Conservation (phyloP, 2,888 invertebrate genomes). For the Subacronicta megacephala region DNA sequence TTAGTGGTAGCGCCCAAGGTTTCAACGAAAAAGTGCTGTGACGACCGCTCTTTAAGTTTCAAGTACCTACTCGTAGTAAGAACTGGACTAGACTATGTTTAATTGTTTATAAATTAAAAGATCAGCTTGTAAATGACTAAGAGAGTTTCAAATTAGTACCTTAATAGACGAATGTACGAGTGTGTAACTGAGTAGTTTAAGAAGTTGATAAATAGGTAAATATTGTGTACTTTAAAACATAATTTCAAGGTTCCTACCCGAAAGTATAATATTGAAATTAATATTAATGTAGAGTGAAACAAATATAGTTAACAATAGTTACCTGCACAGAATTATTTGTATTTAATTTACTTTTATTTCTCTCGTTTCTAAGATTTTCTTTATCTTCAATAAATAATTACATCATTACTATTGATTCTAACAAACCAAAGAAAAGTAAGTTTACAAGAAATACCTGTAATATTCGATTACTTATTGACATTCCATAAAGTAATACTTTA, state of each 20-base stretch:
- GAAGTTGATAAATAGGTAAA: conserved; percentile 65
- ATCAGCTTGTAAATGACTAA: conserved; percentile 47
- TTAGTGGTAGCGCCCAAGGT: conserved; percentile 20
- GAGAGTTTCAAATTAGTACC: conserved; percentile 69
- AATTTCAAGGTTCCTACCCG: conserved; percentile 87
- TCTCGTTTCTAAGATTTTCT: conserved; percentile 15
- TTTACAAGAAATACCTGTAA: conserved; percentile 13
- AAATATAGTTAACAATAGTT: conserved; percentile 72
- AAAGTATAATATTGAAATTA: conserved; percentile 72
- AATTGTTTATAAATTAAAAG: conserved; percentile 22
- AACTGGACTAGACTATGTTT: conserved; percentile 27
- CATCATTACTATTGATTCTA: conserved; percentile 26
- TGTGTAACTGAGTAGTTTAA: conserved; percentile 67
- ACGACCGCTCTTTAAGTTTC: conserved; percentile 42
- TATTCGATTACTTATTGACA: conserved; percentile 35
- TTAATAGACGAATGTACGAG: conserved; percentile 62
- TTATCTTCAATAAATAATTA: conserved; percentile 13
- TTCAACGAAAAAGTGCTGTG: conserved; percentile 69
- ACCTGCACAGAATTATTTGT: conserved; percentile 68
- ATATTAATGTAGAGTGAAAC: conserved; percentile 73
- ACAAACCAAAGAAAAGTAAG: conserved; percentile 51
- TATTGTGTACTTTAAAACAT: conserved; percentile 60
- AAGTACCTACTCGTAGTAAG: conserved; percentile 25
- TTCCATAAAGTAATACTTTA: conserved; percentile 43
- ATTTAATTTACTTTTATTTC: conserved; percentile 11